These are phyloP conservation scores for Mongoloraphidia duomilia DNA, from an alignment of 2,888 invertebrate species.

Conservation along the genomic window DNA sequence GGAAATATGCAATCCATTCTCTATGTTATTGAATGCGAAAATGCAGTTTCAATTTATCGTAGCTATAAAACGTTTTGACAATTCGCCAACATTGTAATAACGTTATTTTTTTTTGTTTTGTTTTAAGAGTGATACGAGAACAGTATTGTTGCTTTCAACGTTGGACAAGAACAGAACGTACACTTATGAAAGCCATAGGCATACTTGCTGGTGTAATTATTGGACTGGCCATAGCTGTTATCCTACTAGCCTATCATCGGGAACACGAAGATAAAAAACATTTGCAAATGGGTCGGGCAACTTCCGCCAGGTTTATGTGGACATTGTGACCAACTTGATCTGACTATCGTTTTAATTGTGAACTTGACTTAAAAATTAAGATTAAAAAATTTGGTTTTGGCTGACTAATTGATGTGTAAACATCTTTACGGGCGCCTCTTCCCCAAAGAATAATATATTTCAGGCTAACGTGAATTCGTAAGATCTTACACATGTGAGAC, in stretches of 20 bases:
- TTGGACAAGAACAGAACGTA: constrained; percentile 26
- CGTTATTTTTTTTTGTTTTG: constrained; percentile 8
- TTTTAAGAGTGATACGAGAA: constrained; percentile 28
- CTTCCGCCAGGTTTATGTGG: not conserved
- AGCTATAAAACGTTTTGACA: too few relatives aligned
- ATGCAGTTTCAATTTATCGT: too few relatives aligned
- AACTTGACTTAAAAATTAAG: too few relatives aligned
- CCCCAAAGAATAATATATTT: too few relatives aligned
- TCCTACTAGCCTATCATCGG: constrained; percentile 7
- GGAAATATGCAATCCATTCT: too few relatives aligned
- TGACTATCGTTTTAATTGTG: too few relatives aligned
- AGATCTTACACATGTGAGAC: too few relatives aligned
- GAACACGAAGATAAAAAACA: not conserved
- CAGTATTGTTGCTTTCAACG: constrained; percentile 30
- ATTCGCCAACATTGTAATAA: not conserved
- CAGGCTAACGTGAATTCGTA: too few relatives aligned
- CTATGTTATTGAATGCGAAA: too few relatives aligned
- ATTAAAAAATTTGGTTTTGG: too few relatives aligned
- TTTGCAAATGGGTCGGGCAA: not conserved
- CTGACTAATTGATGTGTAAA: too few relatives aligned
- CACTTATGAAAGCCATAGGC: constrained; percentile 23
- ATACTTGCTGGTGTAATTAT: constrained; percentile 25
- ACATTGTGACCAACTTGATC: not conserved
- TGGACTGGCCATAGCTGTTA: constrained; percentile 22
- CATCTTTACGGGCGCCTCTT: too few relatives aligned